A percentile compares a stretch with the other conserved stretches of the same genome.
Conservation (phyloP, 2,888 invertebrate genomes). For the Rhagophthalmus giganteus region DNA sequence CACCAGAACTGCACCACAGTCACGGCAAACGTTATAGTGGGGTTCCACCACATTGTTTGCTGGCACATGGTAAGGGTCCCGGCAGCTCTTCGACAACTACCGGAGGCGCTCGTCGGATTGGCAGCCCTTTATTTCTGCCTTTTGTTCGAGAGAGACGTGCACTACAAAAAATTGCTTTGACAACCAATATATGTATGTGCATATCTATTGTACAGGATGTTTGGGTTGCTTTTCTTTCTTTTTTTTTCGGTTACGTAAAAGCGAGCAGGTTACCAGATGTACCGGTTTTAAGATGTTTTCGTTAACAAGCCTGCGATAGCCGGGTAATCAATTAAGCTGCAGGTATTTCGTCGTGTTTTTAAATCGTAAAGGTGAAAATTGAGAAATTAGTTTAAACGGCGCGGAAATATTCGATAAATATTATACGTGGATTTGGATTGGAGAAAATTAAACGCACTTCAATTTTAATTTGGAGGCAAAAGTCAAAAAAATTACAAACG, state of each 20-base stretch:
- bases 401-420: too few relatives aligned
- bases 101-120: slow-evolving; percentile 34
- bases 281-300: neutral
- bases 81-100: slow-evolving; percentile 33
- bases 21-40: slow-evolving; percentile 18
- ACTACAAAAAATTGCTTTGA: slow-evolving; percentile 3
- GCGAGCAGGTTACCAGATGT: too few relatives aligned
- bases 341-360: too few relatives aligned
- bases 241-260: neutral
- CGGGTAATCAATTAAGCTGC: too few relatives aligned
- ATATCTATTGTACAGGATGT: neutral
- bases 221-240: neutral
- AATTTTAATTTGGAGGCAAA: too few relatives aligned
- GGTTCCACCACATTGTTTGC: slow-evolving; percentile 24
- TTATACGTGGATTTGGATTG: too few relatives aligned
- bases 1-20: slow-evolving; percentile 13
- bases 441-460: too few relatives aligned
- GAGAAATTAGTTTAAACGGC: too few relatives aligned
- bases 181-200: neutral
- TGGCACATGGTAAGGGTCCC: slow-evolving; percentile 28
- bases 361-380: too few relatives aligned
- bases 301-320: neutral
- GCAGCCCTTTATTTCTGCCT: slow-evolving; percentile 27
- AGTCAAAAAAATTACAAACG: too few relatives aligned
- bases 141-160: slow-evolving; percentile 24